Evolutionary conservation across 2,797 vertebrate genomes (phyloP).

Genomic region (Myripristis murdjan): DNA sequence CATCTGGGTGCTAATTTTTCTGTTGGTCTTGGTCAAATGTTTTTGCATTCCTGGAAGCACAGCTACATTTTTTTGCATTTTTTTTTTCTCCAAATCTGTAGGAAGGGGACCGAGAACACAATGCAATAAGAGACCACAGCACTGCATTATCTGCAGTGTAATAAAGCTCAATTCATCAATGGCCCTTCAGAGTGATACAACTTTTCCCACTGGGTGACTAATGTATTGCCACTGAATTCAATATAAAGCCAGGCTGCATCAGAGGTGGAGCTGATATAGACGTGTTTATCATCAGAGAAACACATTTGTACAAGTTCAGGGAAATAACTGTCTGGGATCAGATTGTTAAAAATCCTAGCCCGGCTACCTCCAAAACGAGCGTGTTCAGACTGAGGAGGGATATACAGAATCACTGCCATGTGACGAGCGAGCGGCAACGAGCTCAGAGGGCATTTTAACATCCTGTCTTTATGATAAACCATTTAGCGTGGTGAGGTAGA

Average conservation of each 20-base stretch:
- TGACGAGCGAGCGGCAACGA: not conserved
- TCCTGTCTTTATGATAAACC: conserved; percentile 64
- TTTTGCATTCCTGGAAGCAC: not conserved
- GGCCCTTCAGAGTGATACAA: not conserved
- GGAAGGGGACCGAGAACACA: conserved; percentile 8
- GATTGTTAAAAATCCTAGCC: conserved; percentile 24
- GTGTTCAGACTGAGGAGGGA: conserved; percentile 26
- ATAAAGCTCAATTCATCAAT: conserved; percentile 19
- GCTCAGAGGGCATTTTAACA: conserved; percentile 53
- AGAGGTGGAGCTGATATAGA: conserved; percentile 1
- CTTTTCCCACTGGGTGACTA: conserved; percentile 18
- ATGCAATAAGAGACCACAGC: conserved; percentile 10
- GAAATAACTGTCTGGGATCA: conserved; percentile 38
- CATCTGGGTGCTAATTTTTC: no score
- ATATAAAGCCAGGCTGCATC: conserved; percentile 6
- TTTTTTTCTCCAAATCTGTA: not conserved
- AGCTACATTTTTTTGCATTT: no score
- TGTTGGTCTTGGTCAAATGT: not conserved
- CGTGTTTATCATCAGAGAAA: conserved; percentile 16
- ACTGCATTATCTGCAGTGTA: not conserved
- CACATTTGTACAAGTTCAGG: conserved; percentile 15
- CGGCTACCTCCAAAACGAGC: conserved; percentile 33
- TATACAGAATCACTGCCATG: conserved; percentile 15
- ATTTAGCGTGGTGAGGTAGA: conserved; percentile 61
- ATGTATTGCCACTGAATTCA: conserved; percentile 19